Conservation (phyloP, 2,113 vertebrate species). For the Elephas maximus region DNA sequence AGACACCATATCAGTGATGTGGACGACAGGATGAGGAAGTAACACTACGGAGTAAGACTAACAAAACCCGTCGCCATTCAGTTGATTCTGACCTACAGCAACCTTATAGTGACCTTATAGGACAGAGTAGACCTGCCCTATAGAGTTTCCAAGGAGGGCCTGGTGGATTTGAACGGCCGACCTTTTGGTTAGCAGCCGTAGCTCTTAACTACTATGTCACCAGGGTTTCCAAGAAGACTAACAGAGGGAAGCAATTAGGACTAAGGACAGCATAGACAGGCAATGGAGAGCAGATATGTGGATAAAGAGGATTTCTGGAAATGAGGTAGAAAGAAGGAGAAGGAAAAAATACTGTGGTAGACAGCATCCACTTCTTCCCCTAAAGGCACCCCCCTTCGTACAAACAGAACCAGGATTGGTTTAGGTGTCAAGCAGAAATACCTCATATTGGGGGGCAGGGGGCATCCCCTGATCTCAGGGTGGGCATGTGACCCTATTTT, state of each 20-base stretch:
- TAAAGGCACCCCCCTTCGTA: background rate
- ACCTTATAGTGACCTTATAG: no score
- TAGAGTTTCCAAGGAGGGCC: no score
- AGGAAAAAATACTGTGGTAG: background rate
- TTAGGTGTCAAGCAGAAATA: background rate
- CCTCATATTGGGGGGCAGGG: background rate
- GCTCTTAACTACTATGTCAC: no score
- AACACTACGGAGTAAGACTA: background rate
- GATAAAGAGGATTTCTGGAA: no score
- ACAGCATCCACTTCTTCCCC: background rate
- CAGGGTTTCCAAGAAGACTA: no score
- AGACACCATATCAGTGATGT: background rate
- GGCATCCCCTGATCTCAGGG: background rate
- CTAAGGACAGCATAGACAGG: background rate
- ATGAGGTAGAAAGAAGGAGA: background rate
- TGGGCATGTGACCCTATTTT: background rate
- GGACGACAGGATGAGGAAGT: background rate
- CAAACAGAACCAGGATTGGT: background rate
- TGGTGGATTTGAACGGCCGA: no score
- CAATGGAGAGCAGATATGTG: background rate
- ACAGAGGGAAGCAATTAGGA: background rate
- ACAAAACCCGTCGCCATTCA: no score
- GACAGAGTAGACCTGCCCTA: no score
- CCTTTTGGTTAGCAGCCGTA: no score
- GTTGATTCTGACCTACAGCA: no score